Evolutionary conservation across 1,140 invertebrate species (phyloP).

Genomic region (Hypsibius dujardini): DNA sequence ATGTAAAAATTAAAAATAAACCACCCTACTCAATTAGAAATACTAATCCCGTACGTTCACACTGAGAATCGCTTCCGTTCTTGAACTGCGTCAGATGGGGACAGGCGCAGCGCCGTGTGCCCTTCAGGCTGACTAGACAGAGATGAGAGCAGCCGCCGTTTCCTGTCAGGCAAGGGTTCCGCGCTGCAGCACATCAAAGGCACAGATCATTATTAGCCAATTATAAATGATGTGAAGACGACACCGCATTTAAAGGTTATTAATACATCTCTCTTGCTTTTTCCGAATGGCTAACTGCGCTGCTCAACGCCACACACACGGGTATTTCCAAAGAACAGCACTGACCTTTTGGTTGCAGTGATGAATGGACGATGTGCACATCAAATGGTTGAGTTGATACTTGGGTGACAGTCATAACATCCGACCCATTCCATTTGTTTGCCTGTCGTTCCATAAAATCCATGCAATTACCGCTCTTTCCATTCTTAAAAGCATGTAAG

Average conservation of each 20-base stretch:
- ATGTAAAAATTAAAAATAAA: too few relatives aligned
- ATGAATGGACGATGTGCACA: constrained; percentile 59
- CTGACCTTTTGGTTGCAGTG: constrained; percentile 44
- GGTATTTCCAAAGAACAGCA: constrained; percentile 26
- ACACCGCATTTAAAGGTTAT: not conserved
- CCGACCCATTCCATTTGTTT: constrained; percentile 47
- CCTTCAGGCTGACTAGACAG: constrained; percentile 44
- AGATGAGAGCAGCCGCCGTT: constrained; percentile 47
- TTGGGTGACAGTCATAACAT: constrained; percentile 40
- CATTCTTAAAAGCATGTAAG: too few relatives aligned
- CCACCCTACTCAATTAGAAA: not conserved
- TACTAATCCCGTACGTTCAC: not conserved
- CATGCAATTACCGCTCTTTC: too few relatives aligned
- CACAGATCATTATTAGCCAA: too few relatives aligned
- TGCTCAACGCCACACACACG: not conserved
- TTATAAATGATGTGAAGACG: too few relatives aligned
- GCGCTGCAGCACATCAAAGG: constrained; percentile 25
- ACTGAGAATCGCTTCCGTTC: constrained; percentile 21
- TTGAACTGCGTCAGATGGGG: constrained; percentile 56
- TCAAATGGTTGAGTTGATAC: constrained; percentile 63
- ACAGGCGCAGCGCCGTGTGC: constrained; percentile 48
- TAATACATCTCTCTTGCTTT: not conserved
- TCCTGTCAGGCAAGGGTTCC: constrained; percentile 40
- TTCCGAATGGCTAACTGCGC: not conserved
- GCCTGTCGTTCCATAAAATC: constrained; percentile 29